Percentiles rank a stretch among this genome's conserved stretches.
These are phyloP conservation scores for Pedicia rivosa DNA, from an alignment of 2,888 invertebrate genomes.

Conservation along the genomic window DNA sequence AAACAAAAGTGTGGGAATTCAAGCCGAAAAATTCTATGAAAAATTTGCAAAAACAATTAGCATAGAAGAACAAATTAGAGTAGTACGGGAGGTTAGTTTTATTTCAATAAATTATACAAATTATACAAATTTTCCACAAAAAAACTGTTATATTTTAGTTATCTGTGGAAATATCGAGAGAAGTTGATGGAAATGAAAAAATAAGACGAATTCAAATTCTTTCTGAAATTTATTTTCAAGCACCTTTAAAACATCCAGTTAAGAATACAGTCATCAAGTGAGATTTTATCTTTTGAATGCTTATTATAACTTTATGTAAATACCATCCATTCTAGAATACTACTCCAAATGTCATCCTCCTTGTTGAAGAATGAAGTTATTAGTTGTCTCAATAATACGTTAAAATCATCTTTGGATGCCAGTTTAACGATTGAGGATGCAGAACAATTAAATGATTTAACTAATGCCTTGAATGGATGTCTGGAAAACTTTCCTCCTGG, in stretches of 20 bases:
- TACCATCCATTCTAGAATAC: no score
- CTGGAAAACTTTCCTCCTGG: slow-evolving; percentile 27
- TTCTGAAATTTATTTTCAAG: slow-evolving; percentile 22
- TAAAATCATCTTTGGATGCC: neutral
- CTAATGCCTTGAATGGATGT: slow-evolving; percentile 18
- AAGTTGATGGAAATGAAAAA: slow-evolving; percentile 12
- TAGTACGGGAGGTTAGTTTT: slow-evolving; percentile 17
- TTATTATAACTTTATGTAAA: no score
- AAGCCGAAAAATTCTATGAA: slow-evolving; percentile 8
- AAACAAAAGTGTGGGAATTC: neutral
- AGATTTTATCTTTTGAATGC: slow-evolving; percentile 9
- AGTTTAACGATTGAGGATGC: neutral
- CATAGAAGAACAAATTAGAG: slow-evolving; percentile 19
- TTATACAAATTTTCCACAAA: neutral
- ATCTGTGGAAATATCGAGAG: slow-evolving; percentile 8
- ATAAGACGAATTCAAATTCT: slow-evolving; percentile 23
- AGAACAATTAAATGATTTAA: neutral
- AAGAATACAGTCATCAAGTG: slow-evolving; percentile 27
- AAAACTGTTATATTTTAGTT: neutral
- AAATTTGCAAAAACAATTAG: slow-evolving; percentile 16
- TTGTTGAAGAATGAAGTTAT: neutral
- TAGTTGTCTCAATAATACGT: neutral
- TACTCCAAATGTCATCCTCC: no score
- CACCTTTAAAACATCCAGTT: slow-evolving; percentile 28
- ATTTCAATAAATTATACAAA: neutral